These are phyloP conservation scores for human (Homo sapiens) DNA, from an alignment of 2,113 vertebrate genomes.

Conservation along the genomic window DNA sequence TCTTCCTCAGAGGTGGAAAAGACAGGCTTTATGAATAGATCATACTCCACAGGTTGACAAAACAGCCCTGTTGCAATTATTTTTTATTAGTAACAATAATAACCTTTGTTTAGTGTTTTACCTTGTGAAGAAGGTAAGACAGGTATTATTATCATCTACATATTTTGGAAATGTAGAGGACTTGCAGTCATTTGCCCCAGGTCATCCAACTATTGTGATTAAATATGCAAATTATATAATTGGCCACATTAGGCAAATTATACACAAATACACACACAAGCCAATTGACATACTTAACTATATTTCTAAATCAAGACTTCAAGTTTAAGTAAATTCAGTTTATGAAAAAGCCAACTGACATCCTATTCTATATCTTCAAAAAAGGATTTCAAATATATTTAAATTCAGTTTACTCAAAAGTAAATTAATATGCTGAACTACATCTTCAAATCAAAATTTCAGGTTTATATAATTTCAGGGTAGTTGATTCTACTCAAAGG, in stretches of 20 bases:
- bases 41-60: neutral
- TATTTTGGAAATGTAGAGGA: neutral
- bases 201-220: conserved; percentile 17
- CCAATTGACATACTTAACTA: conserved; percentile 27
- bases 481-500: neutral
- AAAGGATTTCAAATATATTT: conserved; percentile 16
- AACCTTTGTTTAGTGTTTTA: conserved; percentile 25
- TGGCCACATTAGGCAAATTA: conserved; percentile 56
- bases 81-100: conserved; percentile 40
- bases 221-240: conserved; percentile 37
- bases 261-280: neutral
- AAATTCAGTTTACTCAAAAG: conserved; percentile 3
- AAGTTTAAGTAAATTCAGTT: conserved; percentile 34
- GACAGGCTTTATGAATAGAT: neutral
- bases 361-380: conserved; percentile 34
- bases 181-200: neutral
- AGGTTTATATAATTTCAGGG: neutral
- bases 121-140: conserved; percentile 3
- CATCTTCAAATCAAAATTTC: neutral
- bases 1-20: neutral
- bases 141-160: conserved; percentile 29
- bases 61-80: neutral
- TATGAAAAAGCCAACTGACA: neutral
- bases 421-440: neutral
- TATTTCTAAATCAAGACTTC: conserved; percentile 37